phyloP scores from a whole-genome alignment of 1,140 invertebrate species.

The Drosophila sturtevanti region DNA sequence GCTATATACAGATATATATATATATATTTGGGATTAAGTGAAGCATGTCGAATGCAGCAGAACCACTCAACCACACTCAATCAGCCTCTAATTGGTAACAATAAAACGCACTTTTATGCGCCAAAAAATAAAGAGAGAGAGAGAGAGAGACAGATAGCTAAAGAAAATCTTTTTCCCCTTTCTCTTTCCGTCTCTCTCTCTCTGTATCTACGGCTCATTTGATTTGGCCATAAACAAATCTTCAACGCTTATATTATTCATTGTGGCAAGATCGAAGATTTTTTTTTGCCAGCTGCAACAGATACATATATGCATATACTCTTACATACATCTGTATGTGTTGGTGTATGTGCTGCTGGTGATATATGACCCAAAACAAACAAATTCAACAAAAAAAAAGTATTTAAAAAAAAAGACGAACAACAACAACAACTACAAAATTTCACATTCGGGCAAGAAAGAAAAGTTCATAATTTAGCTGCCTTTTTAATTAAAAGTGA shows the following conservation, averaged over 20 bases:
- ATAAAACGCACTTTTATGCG: conserved; percentile 75
- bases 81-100: conserved; percentile 69
- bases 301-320: background rate
- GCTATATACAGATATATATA: background rate
- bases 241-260: conserved; percentile 40
- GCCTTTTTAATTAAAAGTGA: conserved; percentile 76
- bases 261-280: conserved; percentile 40
- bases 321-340: background rate
- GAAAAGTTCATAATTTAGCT: conserved; percentile 77
- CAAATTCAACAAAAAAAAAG: conserved; percentile 57
- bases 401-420: background rate
- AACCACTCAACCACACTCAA: conserved; percentile 46
- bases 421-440: conserved; percentile 19
- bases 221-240: conserved; percentile 2
- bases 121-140: background rate
- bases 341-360: conserved; percentile 32
- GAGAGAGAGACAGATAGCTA: background rate
- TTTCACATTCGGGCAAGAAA: conserved; percentile 73
- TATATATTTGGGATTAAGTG: conserved; percentile 40
- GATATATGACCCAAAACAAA: conserved; percentile 62
- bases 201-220: background rate
- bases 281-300: conserved; percentile 15
- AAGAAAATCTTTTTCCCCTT: background rate
- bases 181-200: no score
- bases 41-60: conserved; percentile 37